A percentile compares a stretch with the other conserved stretches of the same genome.
These are phyloP conservation scores for Mus minutoides DNA, from an alignment of 2,797 vertebrate genomes.

Conservation along the genomic window DNA sequence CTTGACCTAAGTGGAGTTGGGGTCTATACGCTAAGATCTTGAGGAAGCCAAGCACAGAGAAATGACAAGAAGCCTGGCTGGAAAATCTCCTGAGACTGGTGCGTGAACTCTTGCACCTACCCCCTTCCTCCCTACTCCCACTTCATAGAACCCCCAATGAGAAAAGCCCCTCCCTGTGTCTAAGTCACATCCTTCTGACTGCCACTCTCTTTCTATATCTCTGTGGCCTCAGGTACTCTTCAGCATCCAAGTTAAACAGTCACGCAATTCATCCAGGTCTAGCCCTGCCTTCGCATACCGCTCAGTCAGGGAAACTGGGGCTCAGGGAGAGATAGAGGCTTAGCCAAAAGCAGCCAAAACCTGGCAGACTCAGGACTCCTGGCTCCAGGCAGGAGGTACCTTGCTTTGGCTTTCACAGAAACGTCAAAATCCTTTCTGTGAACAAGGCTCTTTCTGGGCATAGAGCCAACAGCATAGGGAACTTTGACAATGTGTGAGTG, in stretches of 20 bases:
- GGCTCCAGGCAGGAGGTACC: neutral
- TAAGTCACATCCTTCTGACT: neutral
- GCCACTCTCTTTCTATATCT: neutral
- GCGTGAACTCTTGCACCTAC: neutral
- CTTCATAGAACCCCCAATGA: neutral
- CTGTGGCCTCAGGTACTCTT: neutral
- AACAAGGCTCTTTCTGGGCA: conserved; percentile 18
- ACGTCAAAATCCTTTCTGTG: neutral
- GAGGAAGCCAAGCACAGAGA: neutral
- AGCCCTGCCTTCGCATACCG: too few species aligned
- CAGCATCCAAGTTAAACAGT: neutral
- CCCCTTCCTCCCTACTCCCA: neutral
- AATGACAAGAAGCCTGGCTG: neutral
- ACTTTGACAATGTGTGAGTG: neutral
- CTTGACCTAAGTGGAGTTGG: neutral
- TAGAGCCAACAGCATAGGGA: neutral
- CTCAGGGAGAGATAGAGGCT: neutral
- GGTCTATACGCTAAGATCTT: neutral
- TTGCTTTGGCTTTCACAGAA: neutral
- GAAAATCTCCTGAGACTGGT: neutral
- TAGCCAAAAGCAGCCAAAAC: neutral
- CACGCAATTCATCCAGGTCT: neutral
- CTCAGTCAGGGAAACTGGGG: neutral
- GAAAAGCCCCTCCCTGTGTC: neutral
- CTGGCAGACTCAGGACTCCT: neutral